A percentile compares a stretch with the other conserved stretches of the same genome.
phyloP scores from a whole-genome alignment of 2,888 invertebrate genomes.

The Lordiphosa andalusiaca region DNA sequence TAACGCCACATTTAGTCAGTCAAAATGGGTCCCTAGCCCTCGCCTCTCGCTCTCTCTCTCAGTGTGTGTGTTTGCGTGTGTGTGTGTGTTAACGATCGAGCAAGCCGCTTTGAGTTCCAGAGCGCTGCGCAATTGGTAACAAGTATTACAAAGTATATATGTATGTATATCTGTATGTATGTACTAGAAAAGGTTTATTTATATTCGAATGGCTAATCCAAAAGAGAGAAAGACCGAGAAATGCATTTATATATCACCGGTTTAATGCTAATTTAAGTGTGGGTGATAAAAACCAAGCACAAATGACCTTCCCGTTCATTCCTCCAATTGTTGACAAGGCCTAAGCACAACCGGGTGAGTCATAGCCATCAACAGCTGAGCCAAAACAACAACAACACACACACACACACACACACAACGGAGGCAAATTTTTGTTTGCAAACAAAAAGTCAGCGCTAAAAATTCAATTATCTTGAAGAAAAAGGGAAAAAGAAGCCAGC shows the following conservation, averaged over 20 bases:
- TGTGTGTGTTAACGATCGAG: neutral
- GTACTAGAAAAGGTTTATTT: neutral
- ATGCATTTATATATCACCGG: slow-evolving; percentile 3
- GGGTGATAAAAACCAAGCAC: neutral
- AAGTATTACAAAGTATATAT: too few species aligned
- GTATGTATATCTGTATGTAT: neutral
- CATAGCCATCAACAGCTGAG: slow-evolving; percentile 28
- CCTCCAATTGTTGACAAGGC: too few species aligned
- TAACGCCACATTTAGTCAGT: slow-evolving; percentile 6
- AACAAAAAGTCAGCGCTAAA: slow-evolving; percentile 45
- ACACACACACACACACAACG: slow-evolving; percentile 10
- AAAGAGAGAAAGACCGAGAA: slow-evolving; percentile 2
- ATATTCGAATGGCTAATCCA: neutral
- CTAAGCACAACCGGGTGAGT: slow-evolving; percentile 4
- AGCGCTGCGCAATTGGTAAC: too few species aligned
- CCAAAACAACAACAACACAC: slow-evolving; percentile 21
- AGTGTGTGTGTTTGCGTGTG: neutral
- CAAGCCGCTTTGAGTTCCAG: too few species aligned
- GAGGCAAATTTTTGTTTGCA: slow-evolving; percentile 57
- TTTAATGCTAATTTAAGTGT: neutral
- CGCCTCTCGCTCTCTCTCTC: neutral
- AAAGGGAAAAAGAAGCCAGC: slow-evolving; percentile 17
- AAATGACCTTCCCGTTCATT: neutral
- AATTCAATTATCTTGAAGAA: slow-evolving; percentile 30
- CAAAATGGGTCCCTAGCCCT: neutral